Percentiles rank a stretch among this genome's conserved stretches.
These are phyloP conservation scores for Brachyalestes nurse DNA, from an alignment of 2,797 vertebrate genomes.

Conservation along the genomic window DNA sequence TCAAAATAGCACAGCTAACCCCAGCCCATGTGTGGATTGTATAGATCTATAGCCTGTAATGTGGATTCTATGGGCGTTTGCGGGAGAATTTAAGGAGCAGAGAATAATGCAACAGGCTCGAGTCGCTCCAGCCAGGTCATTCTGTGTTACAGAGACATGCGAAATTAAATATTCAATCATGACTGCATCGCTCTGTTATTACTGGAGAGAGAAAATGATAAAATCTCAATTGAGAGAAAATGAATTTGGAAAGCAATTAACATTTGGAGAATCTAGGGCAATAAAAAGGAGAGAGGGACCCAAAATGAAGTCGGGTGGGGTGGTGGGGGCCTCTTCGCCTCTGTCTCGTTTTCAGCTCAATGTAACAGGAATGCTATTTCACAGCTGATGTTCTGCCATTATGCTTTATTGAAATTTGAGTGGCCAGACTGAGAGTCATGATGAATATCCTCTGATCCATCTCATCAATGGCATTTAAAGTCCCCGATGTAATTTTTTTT, in stretches of 20 bases:
- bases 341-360: slow-evolving; percentile 4
- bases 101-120: not conserved
- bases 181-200: slow-evolving; percentile 60
- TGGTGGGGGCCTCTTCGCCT: not conserved
- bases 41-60: not conserved
- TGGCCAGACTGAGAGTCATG: not conserved
- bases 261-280: slow-evolving; percentile 38
- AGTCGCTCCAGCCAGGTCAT: slow-evolving; percentile 5
- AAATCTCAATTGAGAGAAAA: slow-evolving; percentile 54
- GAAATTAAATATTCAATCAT: slow-evolving; percentile 64
- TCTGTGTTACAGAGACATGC: slow-evolving; percentile 48
- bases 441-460: slow-evolving; percentile 29
- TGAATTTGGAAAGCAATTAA: slow-evolving; percentile 52
- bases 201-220: slow-evolving; percentile 54
- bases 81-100: not conserved
- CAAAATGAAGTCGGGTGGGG: not conserved
- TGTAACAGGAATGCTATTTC: slow-evolving; percentile 8
- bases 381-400: slow-evolving; percentile 33
- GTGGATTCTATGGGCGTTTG: slow-evolving; percentile 48
- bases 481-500: not conserved
- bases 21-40: not conserved
- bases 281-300: not conserved
- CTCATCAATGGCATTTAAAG: slow-evolving; percentile 13
- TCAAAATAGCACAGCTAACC: slow-evolving; percentile 7
- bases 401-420: slow-evolving; percentile 7